phyloP scores from a whole-genome alignment of 2,888 invertebrate genomes.

The Coleophora flavipennella region DNA sequence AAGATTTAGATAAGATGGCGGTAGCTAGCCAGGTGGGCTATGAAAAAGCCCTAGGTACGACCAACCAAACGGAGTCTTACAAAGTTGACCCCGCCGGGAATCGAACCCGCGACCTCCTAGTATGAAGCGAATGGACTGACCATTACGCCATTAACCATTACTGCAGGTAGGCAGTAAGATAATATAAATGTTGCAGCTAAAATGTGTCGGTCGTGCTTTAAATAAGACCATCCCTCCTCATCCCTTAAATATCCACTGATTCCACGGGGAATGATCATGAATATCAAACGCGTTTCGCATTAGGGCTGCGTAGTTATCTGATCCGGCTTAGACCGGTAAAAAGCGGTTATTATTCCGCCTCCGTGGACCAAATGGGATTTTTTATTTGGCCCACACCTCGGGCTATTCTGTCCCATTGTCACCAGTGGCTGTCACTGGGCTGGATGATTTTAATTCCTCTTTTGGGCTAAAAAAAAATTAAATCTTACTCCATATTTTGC shows the following conservation, averaged over 20 bases:
- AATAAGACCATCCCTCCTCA: conserved; percentile 15
- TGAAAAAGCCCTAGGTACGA: too few species aligned
- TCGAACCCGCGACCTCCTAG: too few species aligned
- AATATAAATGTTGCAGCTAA: too few species aligned
- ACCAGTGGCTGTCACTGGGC: conserved; percentile 35
- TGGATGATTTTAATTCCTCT: conserved; percentile 30
- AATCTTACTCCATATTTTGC: too few species aligned
- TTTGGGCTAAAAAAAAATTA: conserved; percentile 1
- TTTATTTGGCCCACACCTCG: conserved; percentile 62
- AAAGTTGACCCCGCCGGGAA: too few species aligned
- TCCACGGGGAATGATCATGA: conserved; percentile 50
- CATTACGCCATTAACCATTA: too few species aligned
- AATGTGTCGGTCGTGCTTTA: too few species aligned
- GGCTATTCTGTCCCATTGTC: conserved; percentile 30
- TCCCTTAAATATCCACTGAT: conserved; percentile 29
- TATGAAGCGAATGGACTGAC: too few species aligned
- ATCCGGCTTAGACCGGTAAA: conserved; percentile 66
- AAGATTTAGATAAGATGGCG: too few species aligned
- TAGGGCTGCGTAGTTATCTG: conserved; percentile 49
- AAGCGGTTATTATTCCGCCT: conserved; percentile 68
- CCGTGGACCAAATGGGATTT: conserved; percentile 53
- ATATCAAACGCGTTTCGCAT: conserved; percentile 61
- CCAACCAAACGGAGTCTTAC: too few species aligned
- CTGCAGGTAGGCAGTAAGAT: too few species aligned
- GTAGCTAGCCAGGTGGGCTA: too few species aligned